Conservation (phyloP, 2,113 vertebrate species). For the Tenebrosternarchus preto region DNA sequence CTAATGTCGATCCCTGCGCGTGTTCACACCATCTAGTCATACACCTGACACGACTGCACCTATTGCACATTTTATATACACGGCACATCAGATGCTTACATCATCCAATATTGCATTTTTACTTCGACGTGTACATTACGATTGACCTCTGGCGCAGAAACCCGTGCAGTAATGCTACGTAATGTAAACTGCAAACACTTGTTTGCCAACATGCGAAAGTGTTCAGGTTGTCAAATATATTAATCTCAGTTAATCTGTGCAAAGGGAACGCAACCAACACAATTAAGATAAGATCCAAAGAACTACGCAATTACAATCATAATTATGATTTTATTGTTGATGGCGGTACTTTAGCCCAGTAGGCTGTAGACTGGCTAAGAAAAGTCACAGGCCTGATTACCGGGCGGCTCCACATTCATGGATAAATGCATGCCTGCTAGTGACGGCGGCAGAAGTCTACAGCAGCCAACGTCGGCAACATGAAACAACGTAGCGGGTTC, state of each 20-base stretch:
- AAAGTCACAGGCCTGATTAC: conserved; percentile 23
- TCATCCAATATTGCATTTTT: too few relatives aligned
- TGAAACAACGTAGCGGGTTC: conserved; percentile 33
- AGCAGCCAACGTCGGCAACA: conserved; percentile 58
- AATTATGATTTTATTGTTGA: background rate
- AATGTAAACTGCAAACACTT: background rate
- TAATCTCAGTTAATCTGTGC: background rate
- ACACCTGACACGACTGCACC: too few relatives aligned
- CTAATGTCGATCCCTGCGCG: too few relatives aligned
- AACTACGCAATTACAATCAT: too few relatives aligned
- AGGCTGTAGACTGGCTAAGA: background rate
- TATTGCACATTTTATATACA: too few relatives aligned
- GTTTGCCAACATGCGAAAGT: background rate
- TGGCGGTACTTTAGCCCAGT: too few relatives aligned
- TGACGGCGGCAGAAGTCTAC: conserved; percentile 26
- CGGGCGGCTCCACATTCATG: conserved; percentile 33
- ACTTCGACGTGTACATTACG: too few relatives aligned
- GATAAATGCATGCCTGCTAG: background rate
- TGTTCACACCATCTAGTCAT: too few relatives aligned
- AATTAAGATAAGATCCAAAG: too few relatives aligned
- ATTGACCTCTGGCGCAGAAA: background rate
- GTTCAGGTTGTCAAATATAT: background rate
- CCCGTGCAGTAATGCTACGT: background rate
- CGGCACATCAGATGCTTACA: too few relatives aligned
- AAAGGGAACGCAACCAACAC: background rate